Conservation (phyloP, 2,113 vertebrate genomes). For the Malurus alboscapulatus region DNA sequence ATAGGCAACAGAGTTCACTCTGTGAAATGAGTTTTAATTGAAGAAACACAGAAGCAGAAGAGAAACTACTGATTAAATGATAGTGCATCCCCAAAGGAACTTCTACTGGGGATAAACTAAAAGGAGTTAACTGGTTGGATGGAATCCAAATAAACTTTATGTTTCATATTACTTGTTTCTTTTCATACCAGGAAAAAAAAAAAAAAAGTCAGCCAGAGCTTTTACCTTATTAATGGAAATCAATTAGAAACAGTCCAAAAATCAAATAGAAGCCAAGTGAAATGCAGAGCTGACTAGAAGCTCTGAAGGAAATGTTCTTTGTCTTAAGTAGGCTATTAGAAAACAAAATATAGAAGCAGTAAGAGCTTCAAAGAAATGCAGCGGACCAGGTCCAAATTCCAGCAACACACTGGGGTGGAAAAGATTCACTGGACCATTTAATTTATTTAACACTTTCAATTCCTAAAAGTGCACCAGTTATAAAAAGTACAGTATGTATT, state of each 20-base stretch:
- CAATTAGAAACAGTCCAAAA: conserved; percentile 61
- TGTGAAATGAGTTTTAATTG: background rate
- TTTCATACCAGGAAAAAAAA: background rate
- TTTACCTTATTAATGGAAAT: conserved; percentile 63
- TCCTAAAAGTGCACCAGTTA: background rate
- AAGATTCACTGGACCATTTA: conserved; percentile 31
- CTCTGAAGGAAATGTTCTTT: conserved; percentile 65
- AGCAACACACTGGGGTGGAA: conserved; percentile 40
- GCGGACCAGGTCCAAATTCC: conserved; percentile 59
- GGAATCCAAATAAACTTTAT: background rate
- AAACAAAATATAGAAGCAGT: conserved; percentile 64
- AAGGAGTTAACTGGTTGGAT: conserved; percentile 26
- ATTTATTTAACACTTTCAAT: conserved; percentile 49
- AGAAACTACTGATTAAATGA: conserved; percentile 19
- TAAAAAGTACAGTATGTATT: background rate
- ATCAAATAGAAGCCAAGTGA: conserved; percentile 50
- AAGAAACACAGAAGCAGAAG: conserved; percentile 2
- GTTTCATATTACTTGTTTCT: conserved; percentile 14
- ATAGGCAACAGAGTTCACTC: background rate
- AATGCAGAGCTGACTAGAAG: conserved; percentile 25
- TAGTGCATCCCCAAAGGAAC: background rate
- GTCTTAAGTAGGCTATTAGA: conserved; percentile 64
- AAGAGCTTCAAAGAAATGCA: conserved; percentile 66
- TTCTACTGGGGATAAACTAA: background rate
- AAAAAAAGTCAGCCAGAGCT: background rate